Evolutionary conservation across 2,888 invertebrate species (phyloP).

Genomic region (Conops quadrifasciatus): DNA sequence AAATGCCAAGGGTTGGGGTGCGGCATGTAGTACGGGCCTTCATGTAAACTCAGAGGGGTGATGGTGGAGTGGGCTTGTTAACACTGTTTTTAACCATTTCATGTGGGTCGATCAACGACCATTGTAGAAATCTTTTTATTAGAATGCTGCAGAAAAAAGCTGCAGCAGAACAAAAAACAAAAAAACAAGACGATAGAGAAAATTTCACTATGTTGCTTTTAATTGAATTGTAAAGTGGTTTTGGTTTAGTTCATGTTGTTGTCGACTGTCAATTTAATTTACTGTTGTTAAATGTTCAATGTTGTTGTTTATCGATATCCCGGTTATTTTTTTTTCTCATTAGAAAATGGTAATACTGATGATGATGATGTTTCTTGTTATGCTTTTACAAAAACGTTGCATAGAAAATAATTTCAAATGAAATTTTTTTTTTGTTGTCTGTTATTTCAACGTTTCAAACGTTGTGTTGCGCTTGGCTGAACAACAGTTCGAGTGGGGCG

Average conservation of each 20-base stretch:
- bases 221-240: no score
- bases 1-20: no score
- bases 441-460: background rate
- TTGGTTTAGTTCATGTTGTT: background rate
- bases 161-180: background rate
- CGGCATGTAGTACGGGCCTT: no score
- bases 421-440: background rate
- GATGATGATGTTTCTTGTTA: background rate
- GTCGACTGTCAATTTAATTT: slow-evolving; percentile 1
- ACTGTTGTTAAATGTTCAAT: background rate
- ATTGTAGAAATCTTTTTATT: background rate
- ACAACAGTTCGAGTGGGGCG: background rate
- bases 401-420: background rate
- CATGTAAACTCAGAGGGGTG: no score
- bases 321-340: no score
- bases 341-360: no score
- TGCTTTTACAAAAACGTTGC: background rate
- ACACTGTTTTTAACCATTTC: no score
- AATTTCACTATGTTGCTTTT: background rate
- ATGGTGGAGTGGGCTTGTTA: no score
- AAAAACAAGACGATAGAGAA: background rate
- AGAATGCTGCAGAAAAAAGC: background rate
- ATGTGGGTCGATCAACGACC: background rate
- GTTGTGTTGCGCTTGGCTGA: background rate
- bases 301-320: no score